phyloP scores from a whole-genome alignment of 2,888 invertebrate genomes.

The Aplocera efformata region DNA sequence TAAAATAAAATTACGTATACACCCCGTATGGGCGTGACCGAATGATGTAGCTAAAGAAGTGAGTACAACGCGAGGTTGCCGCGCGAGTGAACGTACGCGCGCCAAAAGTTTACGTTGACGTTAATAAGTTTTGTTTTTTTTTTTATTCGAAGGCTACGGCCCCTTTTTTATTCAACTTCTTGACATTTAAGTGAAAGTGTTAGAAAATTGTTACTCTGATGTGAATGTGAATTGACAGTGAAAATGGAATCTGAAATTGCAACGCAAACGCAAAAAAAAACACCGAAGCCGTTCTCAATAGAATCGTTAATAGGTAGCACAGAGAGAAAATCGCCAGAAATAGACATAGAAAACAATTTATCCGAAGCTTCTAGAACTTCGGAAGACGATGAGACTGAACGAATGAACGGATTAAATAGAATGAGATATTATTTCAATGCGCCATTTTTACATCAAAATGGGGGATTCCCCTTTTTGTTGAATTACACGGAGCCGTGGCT shows the following conservation, averaged over 20 bases:
- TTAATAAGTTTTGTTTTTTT: constrained; percentile 6
- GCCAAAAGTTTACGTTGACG: constrained; percentile 20
- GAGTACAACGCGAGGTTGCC: constrained; percentile 54
- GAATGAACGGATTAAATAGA: constrained; percentile 58
- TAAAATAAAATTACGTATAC: constrained; percentile 65
- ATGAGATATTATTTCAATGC: constrained; percentile 72
- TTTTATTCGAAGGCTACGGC: background rate
- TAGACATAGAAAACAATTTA: constrained; percentile 68
- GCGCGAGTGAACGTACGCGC: constrained; percentile 48
- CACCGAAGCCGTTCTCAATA: constrained; percentile 82
- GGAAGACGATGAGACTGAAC: constrained; percentile 62
- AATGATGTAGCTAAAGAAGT: constrained; percentile 31
- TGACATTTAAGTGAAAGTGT: background rate
- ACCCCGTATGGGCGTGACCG: constrained; percentile 74
- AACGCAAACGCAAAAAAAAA: constrained; percentile 60
- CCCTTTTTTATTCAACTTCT: no score
- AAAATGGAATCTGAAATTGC: constrained; percentile 61
- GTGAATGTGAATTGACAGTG: constrained; percentile 12
- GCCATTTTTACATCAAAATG: constrained; percentile 71
- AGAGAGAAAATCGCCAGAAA: constrained; percentile 71
- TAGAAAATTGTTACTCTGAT: no score
- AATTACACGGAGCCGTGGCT: constrained; percentile 74
- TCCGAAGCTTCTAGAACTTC: constrained; percentile 66
- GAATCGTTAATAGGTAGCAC: constrained; percentile 78
- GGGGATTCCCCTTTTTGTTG: constrained; percentile 67